These are phyloP conservation scores for Napeogenes sylphis DNA, from an alignment of 2,888 invertebrate species.

Conservation along the genomic window DNA sequence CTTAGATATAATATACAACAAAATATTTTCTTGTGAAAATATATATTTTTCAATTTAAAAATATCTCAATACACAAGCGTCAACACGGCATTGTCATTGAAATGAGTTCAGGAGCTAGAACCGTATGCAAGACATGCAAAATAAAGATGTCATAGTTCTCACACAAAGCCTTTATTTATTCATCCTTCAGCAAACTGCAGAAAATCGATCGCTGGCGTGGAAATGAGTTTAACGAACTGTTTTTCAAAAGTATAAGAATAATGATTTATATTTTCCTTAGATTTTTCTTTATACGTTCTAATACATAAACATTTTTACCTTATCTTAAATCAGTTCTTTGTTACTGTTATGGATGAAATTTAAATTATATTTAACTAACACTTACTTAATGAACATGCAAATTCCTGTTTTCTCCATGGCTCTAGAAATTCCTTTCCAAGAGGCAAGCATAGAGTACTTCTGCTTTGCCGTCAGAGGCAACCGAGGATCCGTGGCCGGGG, in stretches of 20 bases:
- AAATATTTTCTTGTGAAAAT: too few species aligned
- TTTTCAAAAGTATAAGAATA: too few species aligned
- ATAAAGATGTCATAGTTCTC: background rate
- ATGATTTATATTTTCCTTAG: too few species aligned
- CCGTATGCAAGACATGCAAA: too few species aligned
- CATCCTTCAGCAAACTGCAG: slow-evolving; percentile 12
- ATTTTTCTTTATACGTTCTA: too few species aligned
- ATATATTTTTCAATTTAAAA: too few species aligned
- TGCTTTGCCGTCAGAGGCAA: slow-evolving; percentile 91
- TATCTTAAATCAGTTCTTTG: too few species aligned
- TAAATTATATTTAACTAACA: slow-evolving; percentile 37
- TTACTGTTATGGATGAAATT: background rate
- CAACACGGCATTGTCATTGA: too few species aligned
- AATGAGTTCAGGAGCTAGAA: too few species aligned
- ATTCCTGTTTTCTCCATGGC: slow-evolving; percentile 93
- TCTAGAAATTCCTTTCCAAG: slow-evolving; percentile 93
- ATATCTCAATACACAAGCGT: too few species aligned
- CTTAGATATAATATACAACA: too few species aligned
- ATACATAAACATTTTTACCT: too few species aligned
- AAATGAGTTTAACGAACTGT: background rate
- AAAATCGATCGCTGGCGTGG: slow-evolving; percentile 14
- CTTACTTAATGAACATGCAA: slow-evolving; percentile 95
- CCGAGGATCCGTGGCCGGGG: slow-evolving; percentile 85
- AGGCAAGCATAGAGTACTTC: slow-evolving; percentile 91
- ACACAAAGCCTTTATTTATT: slow-evolving; percentile 8